phyloP scores from a whole-genome alignment of 2,797 vertebrate genomes.

The Manis pentadactyla region DNA sequence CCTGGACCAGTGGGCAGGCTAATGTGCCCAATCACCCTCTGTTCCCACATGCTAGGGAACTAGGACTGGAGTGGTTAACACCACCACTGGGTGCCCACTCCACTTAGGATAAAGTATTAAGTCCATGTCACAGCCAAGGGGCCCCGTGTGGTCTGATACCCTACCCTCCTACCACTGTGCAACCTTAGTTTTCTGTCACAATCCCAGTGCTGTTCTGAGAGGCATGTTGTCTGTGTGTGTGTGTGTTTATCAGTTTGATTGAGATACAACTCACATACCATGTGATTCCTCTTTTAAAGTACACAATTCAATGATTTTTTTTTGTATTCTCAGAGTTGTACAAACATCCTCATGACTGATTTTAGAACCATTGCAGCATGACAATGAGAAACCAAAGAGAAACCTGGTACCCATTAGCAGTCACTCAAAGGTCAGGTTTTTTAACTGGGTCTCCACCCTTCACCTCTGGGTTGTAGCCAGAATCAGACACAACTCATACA shows the following conservation, averaged over 20 bases:
- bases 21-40: neutral
- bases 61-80: neutral
- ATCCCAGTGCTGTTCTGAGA: no score
- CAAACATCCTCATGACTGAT: no score
- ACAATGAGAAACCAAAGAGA: no score
- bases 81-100: neutral
- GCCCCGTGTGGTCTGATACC: neutral
- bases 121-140: neutral
- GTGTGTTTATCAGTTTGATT: no score
- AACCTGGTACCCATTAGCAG: neutral
- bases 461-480: neutral
- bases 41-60: neutral
- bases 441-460: neutral
- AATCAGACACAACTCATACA: neutral
- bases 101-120: neutral
- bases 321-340: no score
- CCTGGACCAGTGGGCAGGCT: fast-evolving
- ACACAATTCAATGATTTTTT: no score
- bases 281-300: no score
- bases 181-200: no score
- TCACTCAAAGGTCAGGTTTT: neutral
- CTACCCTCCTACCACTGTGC: neutral
- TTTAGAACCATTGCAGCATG: no score
- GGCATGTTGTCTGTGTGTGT: no score
- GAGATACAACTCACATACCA: no score